A percentile compares a stretch with the other conserved stretches of the same genome.
These are phyloP conservation scores for Drosophila carrolli DNA, from an alignment of 1,140 invertebrate genomes.

Conservation along the genomic window DNA sequence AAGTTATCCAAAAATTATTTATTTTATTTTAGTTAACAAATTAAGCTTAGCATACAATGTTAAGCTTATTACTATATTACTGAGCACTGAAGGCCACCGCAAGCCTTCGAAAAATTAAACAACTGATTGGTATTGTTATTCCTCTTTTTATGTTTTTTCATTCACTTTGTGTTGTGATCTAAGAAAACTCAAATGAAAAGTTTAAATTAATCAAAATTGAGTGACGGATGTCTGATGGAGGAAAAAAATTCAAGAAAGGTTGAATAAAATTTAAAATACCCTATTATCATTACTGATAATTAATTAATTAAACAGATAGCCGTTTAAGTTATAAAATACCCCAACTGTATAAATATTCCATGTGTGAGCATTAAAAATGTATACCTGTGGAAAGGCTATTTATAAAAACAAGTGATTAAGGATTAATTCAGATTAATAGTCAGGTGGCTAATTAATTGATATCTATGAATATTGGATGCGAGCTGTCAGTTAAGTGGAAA, in stretches of 20 bases:
- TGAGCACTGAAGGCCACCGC: no score
- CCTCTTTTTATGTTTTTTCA: conserved; percentile 2
- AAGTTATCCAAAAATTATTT: neutral
- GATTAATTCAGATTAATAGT: conserved; percentile 38
- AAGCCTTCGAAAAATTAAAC: neutral
- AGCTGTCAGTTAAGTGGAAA: conserved; percentile 16
- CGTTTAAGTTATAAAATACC: no score
- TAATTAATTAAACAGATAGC: no score
- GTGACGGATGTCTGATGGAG: neutral
- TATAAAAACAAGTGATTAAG: conserved; percentile 20
- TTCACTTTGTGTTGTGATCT: neutral
- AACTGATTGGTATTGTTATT: neutral
- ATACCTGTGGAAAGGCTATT: conserved; percentile 3
- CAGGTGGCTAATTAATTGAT: conserved; percentile 35
- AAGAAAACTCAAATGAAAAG: neutral
- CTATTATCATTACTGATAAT: neutral
- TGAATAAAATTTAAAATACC: neutral
- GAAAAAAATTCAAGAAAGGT: neutral
- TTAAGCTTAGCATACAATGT: no score
- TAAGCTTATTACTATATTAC: no score
- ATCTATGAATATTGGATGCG: conserved; percentile 25
- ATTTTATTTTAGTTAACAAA: no score
- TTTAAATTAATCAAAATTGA: neutral
- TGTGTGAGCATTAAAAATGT: neutral
- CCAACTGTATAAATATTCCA: neutral